phyloP scores from a whole-genome alignment of 2,113 vertebrate species.

The Bujurquina vittata region DNA sequence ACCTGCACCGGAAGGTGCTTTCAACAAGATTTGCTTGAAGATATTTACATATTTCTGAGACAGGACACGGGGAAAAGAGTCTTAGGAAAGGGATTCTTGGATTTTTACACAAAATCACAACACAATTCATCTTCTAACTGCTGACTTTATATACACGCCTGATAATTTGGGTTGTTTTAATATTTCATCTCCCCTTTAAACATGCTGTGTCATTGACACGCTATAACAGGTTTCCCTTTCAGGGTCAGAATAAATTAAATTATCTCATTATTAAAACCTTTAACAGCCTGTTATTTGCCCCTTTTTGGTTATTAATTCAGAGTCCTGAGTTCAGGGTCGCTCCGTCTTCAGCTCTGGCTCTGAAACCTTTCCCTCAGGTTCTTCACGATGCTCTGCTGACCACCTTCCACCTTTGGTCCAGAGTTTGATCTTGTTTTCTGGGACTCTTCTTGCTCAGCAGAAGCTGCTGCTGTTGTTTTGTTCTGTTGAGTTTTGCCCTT shows the following conservation, averaged over 20 bases:
- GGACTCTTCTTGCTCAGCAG: neutral
- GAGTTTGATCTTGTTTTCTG: constrained; percentile 32
- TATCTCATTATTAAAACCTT: neutral
- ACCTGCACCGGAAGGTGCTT: neutral
- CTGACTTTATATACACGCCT: neutral
- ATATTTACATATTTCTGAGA: neutral
- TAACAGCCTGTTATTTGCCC: neutral
- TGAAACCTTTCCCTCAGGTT: constrained; percentile 91
- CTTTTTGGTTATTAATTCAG: neutral
- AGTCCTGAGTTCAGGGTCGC: neutral
- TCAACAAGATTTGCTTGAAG: neutral
- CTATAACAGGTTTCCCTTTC: neutral
- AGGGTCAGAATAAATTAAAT: neutral
- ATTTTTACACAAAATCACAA: neutral
- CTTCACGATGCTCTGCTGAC: constrained; percentile 84
- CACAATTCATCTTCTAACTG: neutral
- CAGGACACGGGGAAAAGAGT: no score
- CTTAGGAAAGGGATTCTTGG: no score
- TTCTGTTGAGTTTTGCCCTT: constrained; percentile 7
- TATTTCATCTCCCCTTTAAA: neutral
- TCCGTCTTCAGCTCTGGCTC: constrained; percentile 73
- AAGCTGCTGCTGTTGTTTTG: neutral
- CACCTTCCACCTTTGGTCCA: constrained; percentile 4
- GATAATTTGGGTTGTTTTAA: neutral
- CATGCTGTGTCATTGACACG: neutral